Evolutionary conservation across 2,797 vertebrate genomes (phyloP).

Genomic region (Leucoraja ocellata): DNA sequence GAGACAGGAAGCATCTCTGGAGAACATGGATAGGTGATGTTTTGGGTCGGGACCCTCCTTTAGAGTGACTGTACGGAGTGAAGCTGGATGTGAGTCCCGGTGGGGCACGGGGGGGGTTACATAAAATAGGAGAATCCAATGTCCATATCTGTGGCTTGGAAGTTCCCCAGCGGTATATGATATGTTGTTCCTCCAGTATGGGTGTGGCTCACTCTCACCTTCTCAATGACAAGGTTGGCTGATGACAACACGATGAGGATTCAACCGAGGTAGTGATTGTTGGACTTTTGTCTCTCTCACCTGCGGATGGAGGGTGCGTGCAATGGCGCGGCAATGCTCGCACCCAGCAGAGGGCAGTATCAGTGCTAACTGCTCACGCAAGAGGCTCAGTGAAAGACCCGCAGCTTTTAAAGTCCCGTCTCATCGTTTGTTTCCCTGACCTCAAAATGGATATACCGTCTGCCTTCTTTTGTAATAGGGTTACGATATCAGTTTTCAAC

Average conservation of each 20-base stretch:
- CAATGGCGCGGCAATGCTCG: not conserved
- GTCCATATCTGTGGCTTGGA: too few relatives aligned
- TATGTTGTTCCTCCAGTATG: not conserved
- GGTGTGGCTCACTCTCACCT: not conserved
- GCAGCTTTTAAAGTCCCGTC: not conserved
- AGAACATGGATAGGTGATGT: too few relatives aligned
- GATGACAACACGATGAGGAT: not conserved
- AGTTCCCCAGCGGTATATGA: not conserved
- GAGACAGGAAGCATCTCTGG: too few relatives aligned
- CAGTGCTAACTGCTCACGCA: not conserved
- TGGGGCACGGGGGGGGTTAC: too few relatives aligned
- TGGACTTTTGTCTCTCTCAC: not conserved
- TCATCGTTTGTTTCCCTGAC: too few relatives aligned
- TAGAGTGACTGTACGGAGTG: too few relatives aligned
- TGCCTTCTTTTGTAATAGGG: too few relatives aligned
- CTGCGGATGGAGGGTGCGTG: not conserved
- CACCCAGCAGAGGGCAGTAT: constrained; percentile 19
- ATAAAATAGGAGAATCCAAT: too few relatives aligned
- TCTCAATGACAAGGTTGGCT: not conserved
- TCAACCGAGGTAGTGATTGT: not conserved
- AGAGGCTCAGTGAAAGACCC: not conserved
- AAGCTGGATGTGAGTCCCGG: too few relatives aligned
- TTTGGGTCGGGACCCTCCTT: too few relatives aligned
- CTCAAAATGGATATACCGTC: not conserved
- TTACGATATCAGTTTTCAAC: not conserved